phyloP scores from a whole-genome alignment of 2,888 invertebrate species.

The Caenorhabditis doughertyi region DNA sequence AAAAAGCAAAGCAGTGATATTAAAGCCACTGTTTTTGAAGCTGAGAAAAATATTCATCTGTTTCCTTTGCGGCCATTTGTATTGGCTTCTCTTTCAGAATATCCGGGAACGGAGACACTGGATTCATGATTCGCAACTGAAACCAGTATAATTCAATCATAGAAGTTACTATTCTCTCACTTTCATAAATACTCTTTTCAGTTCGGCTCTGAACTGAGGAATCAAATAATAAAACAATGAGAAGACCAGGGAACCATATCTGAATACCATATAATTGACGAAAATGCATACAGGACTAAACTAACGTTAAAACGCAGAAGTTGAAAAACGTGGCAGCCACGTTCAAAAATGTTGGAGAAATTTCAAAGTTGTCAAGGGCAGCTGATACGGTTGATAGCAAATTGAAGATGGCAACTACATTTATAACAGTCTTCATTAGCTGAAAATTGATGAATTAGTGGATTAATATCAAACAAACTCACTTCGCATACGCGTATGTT shows the following conservation, averaged over 20 bases:
- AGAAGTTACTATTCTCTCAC: neutral
- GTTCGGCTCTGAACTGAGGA: conserved; percentile 37
- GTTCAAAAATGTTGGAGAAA: conserved; percentile 40
- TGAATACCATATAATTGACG: too few species aligned
- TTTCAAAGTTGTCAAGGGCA: conserved; percentile 60
- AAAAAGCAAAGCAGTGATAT: neutral
- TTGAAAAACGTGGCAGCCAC: conserved; percentile 61
- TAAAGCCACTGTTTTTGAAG: conserved; percentile 60
- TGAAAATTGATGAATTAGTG: conserved; percentile 36
- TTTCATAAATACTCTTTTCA: conserved; percentile 34
- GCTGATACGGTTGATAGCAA: conserved; percentile 59
- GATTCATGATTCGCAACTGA: conserved; percentile 50
- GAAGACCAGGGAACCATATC: conserved; percentile 59
- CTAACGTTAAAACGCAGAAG: conserved; percentile 59
- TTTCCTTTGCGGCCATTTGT: conserved; percentile 47
- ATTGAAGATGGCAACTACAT: conserved; percentile 62
- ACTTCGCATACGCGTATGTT: conserved; percentile 66
- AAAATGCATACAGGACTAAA: too few species aligned
- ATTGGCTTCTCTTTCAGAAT: conserved; percentile 32
- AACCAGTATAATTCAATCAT: neutral
- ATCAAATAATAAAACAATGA: conserved; percentile 48
- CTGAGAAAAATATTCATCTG: conserved; percentile 59
- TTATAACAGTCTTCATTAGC: conserved; percentile 63
- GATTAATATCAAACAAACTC: neutral
- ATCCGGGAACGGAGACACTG: conserved; percentile 40